Conservation (phyloP, 2,797 vertebrate genomes). For the Pogoniulus pusillus region DNA sequence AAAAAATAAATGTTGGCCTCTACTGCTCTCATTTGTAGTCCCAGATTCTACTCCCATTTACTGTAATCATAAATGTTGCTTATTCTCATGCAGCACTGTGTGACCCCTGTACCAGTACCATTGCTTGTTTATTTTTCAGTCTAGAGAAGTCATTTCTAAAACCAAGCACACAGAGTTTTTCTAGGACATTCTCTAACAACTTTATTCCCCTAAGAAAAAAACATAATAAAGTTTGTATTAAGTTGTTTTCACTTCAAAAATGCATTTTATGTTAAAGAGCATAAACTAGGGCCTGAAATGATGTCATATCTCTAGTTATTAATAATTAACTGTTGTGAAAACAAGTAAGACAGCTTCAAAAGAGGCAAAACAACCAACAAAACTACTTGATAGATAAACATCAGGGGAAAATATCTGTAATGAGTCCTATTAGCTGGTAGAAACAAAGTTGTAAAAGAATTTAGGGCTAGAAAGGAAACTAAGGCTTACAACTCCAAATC, state of each 20-base stretch:
- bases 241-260: neutral
- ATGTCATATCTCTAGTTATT: neutral
- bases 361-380: neutral
- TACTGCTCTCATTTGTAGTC: neutral
- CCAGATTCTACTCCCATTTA: neutral
- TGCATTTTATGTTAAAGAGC: neutral
- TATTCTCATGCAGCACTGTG: neutral
- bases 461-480: neutral
- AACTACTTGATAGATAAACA: neutral
- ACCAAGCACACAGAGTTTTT: neutral
- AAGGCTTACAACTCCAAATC: neutral
- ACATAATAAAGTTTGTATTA: neutral
- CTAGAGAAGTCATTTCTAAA: neutral
- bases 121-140: neutral
- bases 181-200: neutral
- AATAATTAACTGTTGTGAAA: neutral
- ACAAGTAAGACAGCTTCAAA: neutral
- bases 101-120: neutral
- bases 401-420: neutral
- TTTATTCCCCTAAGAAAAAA: accelerated
- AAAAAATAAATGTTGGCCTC: neutral
- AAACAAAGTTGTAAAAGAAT: neutral
- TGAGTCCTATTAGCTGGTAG: neutral
- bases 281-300: neutral
- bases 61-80: neutral